Conservation (phyloP, 2,797 vertebrate genomes). For the Lagorchestes hirsutus region DNA sequence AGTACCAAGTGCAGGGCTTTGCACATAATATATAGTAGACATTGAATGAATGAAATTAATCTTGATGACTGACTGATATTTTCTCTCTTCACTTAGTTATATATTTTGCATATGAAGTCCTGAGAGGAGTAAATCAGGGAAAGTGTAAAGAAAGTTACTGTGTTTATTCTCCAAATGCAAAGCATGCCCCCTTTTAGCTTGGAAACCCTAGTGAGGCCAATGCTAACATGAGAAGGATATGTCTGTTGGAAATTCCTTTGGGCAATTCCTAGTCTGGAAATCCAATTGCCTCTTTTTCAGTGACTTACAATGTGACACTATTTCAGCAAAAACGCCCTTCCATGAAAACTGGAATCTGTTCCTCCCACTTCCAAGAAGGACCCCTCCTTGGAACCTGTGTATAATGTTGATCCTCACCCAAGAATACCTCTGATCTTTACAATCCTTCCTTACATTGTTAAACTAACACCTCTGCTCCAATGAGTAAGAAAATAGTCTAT, state of each 20-base stretch:
- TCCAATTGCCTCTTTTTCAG: constrained; percentile 16
- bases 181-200: constrained; percentile 4
- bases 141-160: background rate
- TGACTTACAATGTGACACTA: constrained; percentile 45
- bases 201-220: constrained; percentile 3
- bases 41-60: background rate
- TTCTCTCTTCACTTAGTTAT: constrained; percentile 18
- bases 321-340: constrained; percentile 39
- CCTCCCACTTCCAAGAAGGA: constrained; percentile 55
- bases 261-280: constrained; percentile 50
- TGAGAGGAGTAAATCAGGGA: background rate
- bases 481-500: constrained; percentile 12
- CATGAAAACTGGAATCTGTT: background rate
- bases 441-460: constrained; percentile 64
- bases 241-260: constrained; percentile 42
- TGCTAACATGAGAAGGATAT: background rate
- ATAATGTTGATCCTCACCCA: constrained; percentile 9
- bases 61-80: constrained; percentile 23
- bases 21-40: background rate
- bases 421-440: background rate
- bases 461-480: constrained; percentile 45
- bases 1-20: background rate
- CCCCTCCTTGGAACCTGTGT: constrained; percentile 38
- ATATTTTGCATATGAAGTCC: background rate
- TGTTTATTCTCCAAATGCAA: constrained; percentile 38